Percentiles rank a stretch among this genome's conserved stretches.
phyloP scores from a whole-genome alignment of 2,888 invertebrate species.

The Dolichopus griseipennis region DNA sequence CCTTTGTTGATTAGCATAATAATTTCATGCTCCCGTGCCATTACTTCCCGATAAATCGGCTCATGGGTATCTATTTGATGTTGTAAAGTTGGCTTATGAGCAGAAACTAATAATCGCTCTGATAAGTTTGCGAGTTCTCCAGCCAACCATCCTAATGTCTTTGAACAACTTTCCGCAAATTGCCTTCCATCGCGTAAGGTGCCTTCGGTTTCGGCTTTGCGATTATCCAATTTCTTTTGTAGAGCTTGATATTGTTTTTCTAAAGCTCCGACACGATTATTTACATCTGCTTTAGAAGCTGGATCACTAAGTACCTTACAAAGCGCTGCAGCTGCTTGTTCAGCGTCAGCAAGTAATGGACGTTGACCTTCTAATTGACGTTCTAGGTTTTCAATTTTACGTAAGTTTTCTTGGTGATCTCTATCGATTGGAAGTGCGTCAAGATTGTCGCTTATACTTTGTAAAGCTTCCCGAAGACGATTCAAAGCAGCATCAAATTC shows the following conservation, averaged over 20 bases:
- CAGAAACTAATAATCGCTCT: conserved; percentile 74
- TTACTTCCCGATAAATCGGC: conserved; percentile 79
- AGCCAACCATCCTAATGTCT: conserved; percentile 82
- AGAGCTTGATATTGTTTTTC: conserved; percentile 79
- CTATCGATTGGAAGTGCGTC: conserved; percentile 72
- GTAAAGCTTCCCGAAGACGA: conserved; percentile 75
- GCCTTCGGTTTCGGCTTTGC: conserved; percentile 84
- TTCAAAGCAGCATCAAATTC: conserved; percentile 86
- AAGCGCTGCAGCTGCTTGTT: conserved; percentile 80
- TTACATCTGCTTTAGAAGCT: conserved; percentile 82
- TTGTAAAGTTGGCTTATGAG: conserved; percentile 69
- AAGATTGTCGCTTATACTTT: conserved; percentile 76
- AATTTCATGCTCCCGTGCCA: conserved; percentile 83
- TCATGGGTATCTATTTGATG: conserved; percentile 84
- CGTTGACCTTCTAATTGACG: conserved; percentile 82
- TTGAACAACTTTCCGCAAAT: conserved; percentile 79
- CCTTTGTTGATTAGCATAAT: conserved; percentile 91
- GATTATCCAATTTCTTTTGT: conserved; percentile 80
- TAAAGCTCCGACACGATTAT: conserved; percentile 76
- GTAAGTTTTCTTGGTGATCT: conserved; percentile 77
- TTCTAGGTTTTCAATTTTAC: conserved; percentile 80
- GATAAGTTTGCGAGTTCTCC: conserved; percentile 68
- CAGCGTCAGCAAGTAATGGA: conserved; percentile 77
- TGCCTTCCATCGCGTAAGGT: conserved; percentile 79
- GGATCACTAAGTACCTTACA: conserved; percentile 83